Percentiles rank a stretch among this genome's conserved stretches.
phyloP scores from a whole-genome alignment of 2,888 invertebrate genomes.

The Frankliniella fusca region DNA sequence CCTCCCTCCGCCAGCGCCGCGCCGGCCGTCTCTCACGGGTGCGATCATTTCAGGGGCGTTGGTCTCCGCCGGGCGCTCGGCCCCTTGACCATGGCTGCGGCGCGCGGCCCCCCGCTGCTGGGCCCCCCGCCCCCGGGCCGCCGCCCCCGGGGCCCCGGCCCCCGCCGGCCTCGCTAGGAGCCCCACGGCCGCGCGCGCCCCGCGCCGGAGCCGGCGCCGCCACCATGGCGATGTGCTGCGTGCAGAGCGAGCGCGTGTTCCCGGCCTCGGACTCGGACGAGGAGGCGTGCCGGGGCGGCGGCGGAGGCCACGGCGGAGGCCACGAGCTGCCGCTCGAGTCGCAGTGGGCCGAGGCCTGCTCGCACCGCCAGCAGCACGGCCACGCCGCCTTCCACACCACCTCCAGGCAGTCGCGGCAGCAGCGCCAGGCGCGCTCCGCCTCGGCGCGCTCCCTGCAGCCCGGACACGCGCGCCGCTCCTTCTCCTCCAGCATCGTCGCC shows the following conservation, averaged over 20 bases:
- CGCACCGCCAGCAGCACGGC: neutral
- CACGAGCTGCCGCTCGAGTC: conserved; percentile 20
- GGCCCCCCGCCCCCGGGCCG: neutral
- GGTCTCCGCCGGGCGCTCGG: too few species aligned
- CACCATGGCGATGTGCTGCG: conserved; percentile 40
- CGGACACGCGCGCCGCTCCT: neutral
- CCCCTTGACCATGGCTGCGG: neutral
- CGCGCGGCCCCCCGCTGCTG: neutral
- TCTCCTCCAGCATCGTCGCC: neutral
- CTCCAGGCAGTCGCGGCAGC: conserved; percentile 16
- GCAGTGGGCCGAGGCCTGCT: conserved; percentile 20
- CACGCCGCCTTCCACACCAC: neutral
- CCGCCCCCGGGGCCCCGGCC: neutral
- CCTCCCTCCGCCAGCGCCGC: neutral
- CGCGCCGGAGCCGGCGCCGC: neutral
- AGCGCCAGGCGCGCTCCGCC: neutral
- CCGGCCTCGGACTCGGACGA: conserved; percentile 41
- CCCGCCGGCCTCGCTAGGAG: neutral
- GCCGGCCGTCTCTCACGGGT: neutral
- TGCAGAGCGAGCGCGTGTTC: conserved; percentile 42
- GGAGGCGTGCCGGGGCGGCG: neutral
- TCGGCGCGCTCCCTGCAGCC: neutral
- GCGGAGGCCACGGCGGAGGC: neutral
- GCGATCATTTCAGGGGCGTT: neutral
- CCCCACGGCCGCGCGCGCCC: neutral